These are phyloP conservation scores for Apomyelois bistriatella DNA, from an alignment of 2,888 invertebrate genomes.

Conservation along the genomic window DNA sequence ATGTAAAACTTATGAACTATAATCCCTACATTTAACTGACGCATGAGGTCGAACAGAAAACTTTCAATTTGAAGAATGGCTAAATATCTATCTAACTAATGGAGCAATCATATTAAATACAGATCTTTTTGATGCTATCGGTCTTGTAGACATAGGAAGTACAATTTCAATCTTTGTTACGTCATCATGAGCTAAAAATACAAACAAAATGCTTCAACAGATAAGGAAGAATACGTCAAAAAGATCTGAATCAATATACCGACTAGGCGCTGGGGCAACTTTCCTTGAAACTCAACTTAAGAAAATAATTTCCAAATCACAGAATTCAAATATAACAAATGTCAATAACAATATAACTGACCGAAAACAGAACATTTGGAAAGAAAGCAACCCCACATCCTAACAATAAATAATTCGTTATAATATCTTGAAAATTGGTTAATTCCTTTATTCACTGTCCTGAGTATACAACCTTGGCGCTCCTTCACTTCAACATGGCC, in stretches of 20 bases:
- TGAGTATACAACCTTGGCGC: constrained; percentile 72
- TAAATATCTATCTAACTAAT: constrained; percentile 77
- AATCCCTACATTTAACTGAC: constrained; percentile 40
- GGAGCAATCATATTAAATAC: constrained; percentile 68
- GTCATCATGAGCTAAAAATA: constrained; percentile 30
- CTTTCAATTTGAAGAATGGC: constrained; percentile 69
- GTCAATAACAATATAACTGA: constrained; percentile 45
- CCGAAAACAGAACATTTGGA: constrained; percentile 42
- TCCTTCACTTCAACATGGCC: constrained; percentile 72
- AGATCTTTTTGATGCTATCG: constrained; percentile 56
- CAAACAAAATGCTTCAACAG: constrained; percentile 25
- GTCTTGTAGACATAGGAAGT: constrained; percentile 33
- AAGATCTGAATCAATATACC: constrained; percentile 59
- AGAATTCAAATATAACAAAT: constrained; percentile 43
- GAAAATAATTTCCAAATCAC: constrained; percentile 49
- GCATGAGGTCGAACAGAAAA: constrained; percentile 67
- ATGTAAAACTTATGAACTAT: constrained; percentile 45
- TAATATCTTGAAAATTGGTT: constrained; percentile 74
- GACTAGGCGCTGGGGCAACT: constrained; percentile 74
- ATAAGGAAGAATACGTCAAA: constrained; percentile 40
- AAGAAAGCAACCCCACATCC: constrained; percentile 72
- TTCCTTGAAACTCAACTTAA: constrained; percentile 45
- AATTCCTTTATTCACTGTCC: constrained; percentile 67
- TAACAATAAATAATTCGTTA: constrained; percentile 64
- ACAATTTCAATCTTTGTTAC: constrained; percentile 30